These are phyloP conservation scores for Huso huso DNA, from an alignment of 2,797 vertebrate genomes.

Conservation along the genomic window DNA sequence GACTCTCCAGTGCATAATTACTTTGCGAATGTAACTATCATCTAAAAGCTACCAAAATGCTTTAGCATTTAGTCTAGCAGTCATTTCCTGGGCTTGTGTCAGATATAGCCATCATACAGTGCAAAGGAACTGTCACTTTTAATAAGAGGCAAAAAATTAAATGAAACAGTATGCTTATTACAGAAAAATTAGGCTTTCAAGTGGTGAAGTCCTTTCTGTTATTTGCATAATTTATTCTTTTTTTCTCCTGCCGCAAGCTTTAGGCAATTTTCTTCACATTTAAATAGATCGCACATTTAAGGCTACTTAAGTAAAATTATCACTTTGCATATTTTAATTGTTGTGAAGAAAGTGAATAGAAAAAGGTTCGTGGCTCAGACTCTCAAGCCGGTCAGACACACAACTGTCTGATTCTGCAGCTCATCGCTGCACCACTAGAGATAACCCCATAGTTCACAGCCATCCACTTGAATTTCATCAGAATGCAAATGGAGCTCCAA, in stretches of 20 bases:
- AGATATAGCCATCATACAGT: constrained; percentile 99
- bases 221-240: constrained; percentile 99
- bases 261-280: constrained; percentile 99
- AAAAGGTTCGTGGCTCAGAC: constrained; percentile 95
- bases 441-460: constrained; percentile 97
- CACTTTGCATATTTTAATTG: constrained; percentile 99
- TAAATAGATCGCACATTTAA: constrained; percentile 99
- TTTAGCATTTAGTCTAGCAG: constrained; percentile 94
- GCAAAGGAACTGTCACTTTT: constrained; percentile 99
- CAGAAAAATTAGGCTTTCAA: constrained; percentile 99
- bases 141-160: constrained; percentile 99
- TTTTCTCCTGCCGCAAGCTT: constrained; percentile 85
- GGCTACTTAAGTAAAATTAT: constrained; percentile 99
- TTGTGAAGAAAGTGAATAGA: constrained; percentile 99
- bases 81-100: constrained; percentile 90
- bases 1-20: constrained; percentile 99
- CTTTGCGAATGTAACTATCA: constrained; percentile 99
- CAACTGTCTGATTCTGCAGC: constrained; percentile 82
- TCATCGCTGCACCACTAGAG: constrained; percentile 83
- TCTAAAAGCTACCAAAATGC: constrained; percentile 98
- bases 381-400: constrained; percentile 85
- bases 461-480: constrained; percentile 97
- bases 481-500: constrained; percentile 95
- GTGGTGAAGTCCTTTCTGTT: constrained; percentile 95
- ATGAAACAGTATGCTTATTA: constrained; percentile 99